Percentiles rank a stretch among this genome's conserved stretches.
Conservation (phyloP, 1,140 invertebrate genomes). For the Brachionus paranguensis region DNA sequence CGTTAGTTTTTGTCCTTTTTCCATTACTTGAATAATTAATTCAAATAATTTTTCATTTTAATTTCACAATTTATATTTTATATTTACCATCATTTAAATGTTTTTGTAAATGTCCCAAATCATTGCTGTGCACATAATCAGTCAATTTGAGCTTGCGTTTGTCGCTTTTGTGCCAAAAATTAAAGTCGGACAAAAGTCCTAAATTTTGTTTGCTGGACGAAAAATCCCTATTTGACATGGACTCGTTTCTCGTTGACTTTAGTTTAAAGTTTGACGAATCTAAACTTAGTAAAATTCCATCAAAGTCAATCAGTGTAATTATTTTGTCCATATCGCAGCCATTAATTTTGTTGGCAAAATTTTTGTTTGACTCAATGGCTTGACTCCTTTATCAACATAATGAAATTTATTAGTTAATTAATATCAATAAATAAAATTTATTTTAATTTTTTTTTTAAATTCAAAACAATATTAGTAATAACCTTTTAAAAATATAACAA, state of each 20-base stretch:
- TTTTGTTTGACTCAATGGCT: neutral
- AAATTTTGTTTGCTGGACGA: neutral
- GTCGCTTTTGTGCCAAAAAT: neutral
- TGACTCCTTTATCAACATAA: neutral
- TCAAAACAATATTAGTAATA: no score
- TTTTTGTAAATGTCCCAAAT: conserved; percentile 21
- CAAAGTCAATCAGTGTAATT: neutral
- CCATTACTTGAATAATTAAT: neutral
- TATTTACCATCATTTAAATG: conserved; percentile 33
- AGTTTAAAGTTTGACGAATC: neutral
- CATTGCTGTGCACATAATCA: conserved; percentile 34
- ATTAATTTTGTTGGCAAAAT: neutral
- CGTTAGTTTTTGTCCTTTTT: neutral
- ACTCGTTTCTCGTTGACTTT: neutral
- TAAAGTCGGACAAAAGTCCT: neutral
- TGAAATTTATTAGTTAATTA: no score
- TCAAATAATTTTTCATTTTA: neutral
- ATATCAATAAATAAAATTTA: no score
- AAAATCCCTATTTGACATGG: neutral
- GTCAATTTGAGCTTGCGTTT: neutral
- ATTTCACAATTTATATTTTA: no score
- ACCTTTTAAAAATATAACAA: no score
- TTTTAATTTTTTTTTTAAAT: no score
- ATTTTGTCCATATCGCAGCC: neutral
- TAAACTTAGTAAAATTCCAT: neutral